Evolutionary conservation across 2,113 vertebrate species (phyloP), one percentile per base, ranked within the genome.

Genomic region (Strigops habroptila): DNA sequence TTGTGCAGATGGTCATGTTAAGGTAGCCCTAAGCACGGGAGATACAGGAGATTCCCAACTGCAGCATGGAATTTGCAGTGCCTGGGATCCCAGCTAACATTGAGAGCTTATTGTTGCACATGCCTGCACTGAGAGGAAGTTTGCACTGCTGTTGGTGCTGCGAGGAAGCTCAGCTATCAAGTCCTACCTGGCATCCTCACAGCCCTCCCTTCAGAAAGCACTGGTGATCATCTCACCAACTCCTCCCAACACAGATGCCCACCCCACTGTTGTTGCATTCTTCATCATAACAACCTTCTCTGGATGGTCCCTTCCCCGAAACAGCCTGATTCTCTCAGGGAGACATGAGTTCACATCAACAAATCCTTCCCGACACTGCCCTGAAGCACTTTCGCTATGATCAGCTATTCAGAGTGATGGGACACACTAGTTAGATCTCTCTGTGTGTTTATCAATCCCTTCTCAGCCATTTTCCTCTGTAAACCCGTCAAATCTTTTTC

Each of bases 361-460:
- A 97, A 97, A 97, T 97, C 46, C 95, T 83, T 93, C 94, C 91
- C 70, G 97, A 97, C 96, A 97, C 79, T 91, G 94, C 95, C 97
- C 95, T 28, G 91, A 65, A 96, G 97, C 97, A 73, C 77, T 95
- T 93, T 65, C 28, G 60, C 93, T 96, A 92, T 92, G 94, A 97
- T 96, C 88, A 63, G 96, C 96, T 92, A 97, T 96, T 95, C 95
- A 44, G 96, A 97, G 97, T 93, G 96, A 97, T 96, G 93, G 97
- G 93, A 94, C 94, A 97, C 95, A 96, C 95, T 97, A 96, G 95
- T 96, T 97, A 97, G 85, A 94, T 95, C 92, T 97, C 95, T 81
- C 91, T 87, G 91, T 93, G 86, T 95, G 97, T 96, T 96, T 97
- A 96, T 96, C 96, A 94, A 92, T 97, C 97, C 95, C 93, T 97